Conservation (phyloP, 2,888 invertebrate species). For the Pristionchus fissidentatus region DNA sequence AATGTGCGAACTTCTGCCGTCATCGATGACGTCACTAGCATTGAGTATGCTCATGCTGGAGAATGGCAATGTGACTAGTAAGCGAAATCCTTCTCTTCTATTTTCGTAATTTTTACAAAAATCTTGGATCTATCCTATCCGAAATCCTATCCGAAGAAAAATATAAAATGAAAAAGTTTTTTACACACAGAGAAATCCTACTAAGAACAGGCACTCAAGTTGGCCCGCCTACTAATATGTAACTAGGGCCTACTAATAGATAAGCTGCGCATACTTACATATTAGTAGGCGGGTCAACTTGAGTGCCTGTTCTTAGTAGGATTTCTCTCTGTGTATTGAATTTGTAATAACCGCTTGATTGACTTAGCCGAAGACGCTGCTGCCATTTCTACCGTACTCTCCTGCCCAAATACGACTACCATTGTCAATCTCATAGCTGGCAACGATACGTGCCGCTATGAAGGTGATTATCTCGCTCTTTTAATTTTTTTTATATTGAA, state of each 20-base stretch:
- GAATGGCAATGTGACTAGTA: slow-evolving; percentile 60
- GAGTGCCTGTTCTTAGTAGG: no score
- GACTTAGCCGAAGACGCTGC: slow-evolving; percentile 49
- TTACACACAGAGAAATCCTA: no score
- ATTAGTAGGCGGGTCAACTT: no score
- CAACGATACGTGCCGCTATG: slow-evolving; percentile 60
- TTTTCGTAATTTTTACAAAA: slow-evolving; percentile 43
- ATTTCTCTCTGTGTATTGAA: no score
- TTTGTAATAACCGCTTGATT: background rate
- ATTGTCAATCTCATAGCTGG: slow-evolving; percentile 57
- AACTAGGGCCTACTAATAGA: no score
- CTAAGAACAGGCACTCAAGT: no score
- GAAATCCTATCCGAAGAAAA: background rate
- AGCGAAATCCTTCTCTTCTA: background rate
- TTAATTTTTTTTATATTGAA: no score
- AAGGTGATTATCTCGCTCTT: slow-evolving; percentile 50
- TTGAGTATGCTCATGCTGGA: slow-evolving; percentile 57
- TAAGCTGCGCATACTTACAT: no score
- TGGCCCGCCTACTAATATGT: no score
- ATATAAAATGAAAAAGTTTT: no score
- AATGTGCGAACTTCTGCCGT: slow-evolving; percentile 63
- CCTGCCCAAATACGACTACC: slow-evolving; percentile 59
- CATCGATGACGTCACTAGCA: slow-evolving; percentile 63
- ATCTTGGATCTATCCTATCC: background rate
- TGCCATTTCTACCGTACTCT: slow-evolving; percentile 50